Evolutionary conservation across 2,113 vertebrate species (phyloP), one percentile per base, ranked within the genome.

Genomic region (Pelobates fuscus): DNA sequence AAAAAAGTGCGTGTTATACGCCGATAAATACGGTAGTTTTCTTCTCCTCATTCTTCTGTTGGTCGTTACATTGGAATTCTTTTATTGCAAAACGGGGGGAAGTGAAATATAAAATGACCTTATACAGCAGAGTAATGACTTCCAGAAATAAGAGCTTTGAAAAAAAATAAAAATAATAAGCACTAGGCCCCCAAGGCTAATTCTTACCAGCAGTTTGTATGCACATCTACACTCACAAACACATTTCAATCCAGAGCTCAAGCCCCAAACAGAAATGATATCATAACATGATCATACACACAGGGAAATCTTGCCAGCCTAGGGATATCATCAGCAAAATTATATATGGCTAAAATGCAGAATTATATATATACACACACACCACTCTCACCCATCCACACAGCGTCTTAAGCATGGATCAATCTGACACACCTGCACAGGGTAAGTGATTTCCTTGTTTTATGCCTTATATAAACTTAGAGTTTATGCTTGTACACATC

Each of bases 101-200:
- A 20, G 65, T 52, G 24, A 17, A 67, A 52, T 52, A 64, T 32
- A 64, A 64, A 64, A 67, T 52, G 64, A 44, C 37, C 37, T 25
- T 65, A 46, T 44, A 27, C 37, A 49, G 24, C 25, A n/a, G 21
- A 46, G 23, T 67, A 26, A 49, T 43, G 15, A 61, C 59, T 61
- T 61, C 59, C 59, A 61, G 60, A 37, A 62, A 67, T 52, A 52
- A 20, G 24, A 27, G 21, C 37, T 49, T 23, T 30, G 12, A 43
- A 41, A 64, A 64, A 41, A 21, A 55, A 55, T 21, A 23, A 23
- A 32, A 20, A 41, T n/a, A 43, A 52, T 46, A 17, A 21, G 32
- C 23, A 2, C 63, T 25, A 6, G 32, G 20, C 5, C 32, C 41
- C 37, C 63, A 63, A 63, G 18, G 30, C 61, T 21, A 63, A 63